These are phyloP conservation scores for Ceriagrion tenellum DNA, from an alignment of 2,888 invertebrate genomes.

Conservation along the genomic window DNA sequence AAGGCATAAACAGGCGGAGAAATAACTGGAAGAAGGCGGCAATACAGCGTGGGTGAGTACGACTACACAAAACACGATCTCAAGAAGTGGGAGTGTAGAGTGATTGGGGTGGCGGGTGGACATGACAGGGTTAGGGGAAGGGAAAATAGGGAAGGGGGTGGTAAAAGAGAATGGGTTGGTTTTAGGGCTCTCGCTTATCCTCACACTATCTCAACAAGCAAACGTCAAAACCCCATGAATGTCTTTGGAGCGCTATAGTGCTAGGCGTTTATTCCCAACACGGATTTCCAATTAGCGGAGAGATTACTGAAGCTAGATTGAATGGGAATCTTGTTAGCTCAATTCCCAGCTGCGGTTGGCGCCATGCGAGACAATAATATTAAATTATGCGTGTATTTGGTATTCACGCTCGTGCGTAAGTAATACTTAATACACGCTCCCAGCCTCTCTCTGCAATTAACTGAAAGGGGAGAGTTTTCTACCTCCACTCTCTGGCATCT, in stretches of 20 bases:
- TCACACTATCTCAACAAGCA: no score
- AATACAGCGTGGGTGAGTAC: neutral
- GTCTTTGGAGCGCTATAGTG: neutral
- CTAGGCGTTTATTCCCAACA: neutral
- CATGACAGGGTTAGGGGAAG: neutral
- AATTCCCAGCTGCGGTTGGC: neutral
- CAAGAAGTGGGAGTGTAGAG: neutral
- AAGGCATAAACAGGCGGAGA: no score
- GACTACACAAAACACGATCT: neutral
- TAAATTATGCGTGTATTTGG: neutral
- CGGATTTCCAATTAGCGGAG: slow-evolving; percentile 36
- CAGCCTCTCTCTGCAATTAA: neutral
- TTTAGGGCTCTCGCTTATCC: neutral
- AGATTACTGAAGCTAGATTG: slow-evolving; percentile 27
- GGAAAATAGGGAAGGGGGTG: neutral
- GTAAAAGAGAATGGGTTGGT: neutral
- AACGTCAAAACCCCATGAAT: neutral
- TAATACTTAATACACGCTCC: neutral
- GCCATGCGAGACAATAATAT: slow-evolving; percentile 20
- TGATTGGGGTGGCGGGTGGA: neutral
- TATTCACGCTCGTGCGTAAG: neutral
- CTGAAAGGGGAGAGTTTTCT: neutral
- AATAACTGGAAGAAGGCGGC: no score
- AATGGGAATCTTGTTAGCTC: slow-evolving; percentile 5
- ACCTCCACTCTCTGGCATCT: neutral